Base-by-base conservation (phyloP, 2,113 vertebrate species). In the Piaya cayana region DNA sequence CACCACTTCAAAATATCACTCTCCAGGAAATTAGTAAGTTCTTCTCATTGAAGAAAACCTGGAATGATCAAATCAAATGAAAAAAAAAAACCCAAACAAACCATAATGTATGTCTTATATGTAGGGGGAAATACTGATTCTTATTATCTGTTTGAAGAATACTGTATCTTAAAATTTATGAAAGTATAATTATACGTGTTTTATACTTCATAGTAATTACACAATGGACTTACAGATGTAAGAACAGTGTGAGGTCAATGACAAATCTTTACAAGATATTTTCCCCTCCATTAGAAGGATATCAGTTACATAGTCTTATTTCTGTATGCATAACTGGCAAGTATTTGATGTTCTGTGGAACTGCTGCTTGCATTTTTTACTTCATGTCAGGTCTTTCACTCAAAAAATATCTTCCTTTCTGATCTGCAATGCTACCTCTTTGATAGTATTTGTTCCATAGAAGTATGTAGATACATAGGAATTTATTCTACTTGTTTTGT, bases 221-320 rank as follows among this genome's bases (percentile, higher is more conserved):
- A 34, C 18, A 82, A 20, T 72, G 21, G 20, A 21, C 5, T 45
- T 81, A n/a, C n/a, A n/a, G n/a, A n/a, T n/a, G n/a, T 27, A 81
- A 77, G 39, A 78, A 65, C 13, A 70, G 11, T 16, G 6, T 39
- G 32, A 89, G 34, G 8, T 39, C 47, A 71, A 4, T 53, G 27
- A 1, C 50, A 88, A 82, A 63, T 34, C 16, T 75, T 75, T 34
- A 29, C 15, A 70, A 52, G n/a, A 69, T 4, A 3, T 25, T 62
- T 65, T 20, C 1, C 0, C 7, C 34, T 63, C 5, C 14, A 14
- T 55, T 43, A 32, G 2, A 8, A 49, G 6, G 14, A 11, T 43
- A 50, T 39, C 25, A 18, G 5, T 53, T 68, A 81, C 8, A 55
- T 2, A 47, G 11, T 7, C 18, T 58, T 58, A 9, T 12, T 63